phyloP scores from a whole-genome alignment of 2,113 vertebrate species.

The Cebus imitator region DNA sequence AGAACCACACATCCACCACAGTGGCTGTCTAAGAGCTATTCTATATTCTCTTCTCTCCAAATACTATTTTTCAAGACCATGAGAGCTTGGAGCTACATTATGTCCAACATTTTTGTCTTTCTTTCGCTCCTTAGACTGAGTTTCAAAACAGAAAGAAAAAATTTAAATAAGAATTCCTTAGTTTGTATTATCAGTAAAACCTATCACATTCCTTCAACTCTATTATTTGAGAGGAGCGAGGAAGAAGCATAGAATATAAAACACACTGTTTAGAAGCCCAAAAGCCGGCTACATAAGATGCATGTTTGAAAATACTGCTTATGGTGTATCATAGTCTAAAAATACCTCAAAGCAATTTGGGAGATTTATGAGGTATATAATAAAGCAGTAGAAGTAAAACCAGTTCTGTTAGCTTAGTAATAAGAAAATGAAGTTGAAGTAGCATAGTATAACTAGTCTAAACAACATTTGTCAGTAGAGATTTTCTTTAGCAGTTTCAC shows the following conservation, averaged over 20 bases:
- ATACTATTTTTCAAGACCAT: slow-evolving; percentile 20
- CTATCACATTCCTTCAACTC: background rate
- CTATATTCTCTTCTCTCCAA: background rate
- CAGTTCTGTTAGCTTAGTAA: slow-evolving; percentile 39
- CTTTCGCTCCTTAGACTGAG: slow-evolving; percentile 19
- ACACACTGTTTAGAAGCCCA: background rate
- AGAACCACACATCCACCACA: slow-evolving; percentile 31
- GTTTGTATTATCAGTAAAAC: slow-evolving; percentile 34
- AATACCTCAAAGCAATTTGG: slow-evolving; percentile 66
- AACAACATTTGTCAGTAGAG: slow-evolving; percentile 19
- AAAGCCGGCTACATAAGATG: slow-evolving; percentile 56
- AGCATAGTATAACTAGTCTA: background rate
- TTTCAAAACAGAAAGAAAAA: slow-evolving; percentile 39
- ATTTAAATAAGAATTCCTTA: slow-evolving; percentile 60
- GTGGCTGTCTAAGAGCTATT: slow-evolving; percentile 34
- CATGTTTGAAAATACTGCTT: slow-evolving; percentile 52
- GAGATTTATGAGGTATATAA: slow-evolving; percentile 66
- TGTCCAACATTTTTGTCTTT: background rate
- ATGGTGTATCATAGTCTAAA: slow-evolving; percentile 56
- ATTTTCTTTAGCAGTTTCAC: slow-evolving; percentile 1
- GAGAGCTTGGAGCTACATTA: slow-evolving; percentile 4
- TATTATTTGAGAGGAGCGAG: background rate
- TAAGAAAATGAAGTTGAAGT: slow-evolving; percentile 62
- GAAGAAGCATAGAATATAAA: slow-evolving; percentile 56
- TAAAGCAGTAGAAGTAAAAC: slow-evolving; percentile 45